A percentile compares a stretch with the other conserved stretches of the same genome.
Evolutionary conservation across 2,888 invertebrate genomes (phyloP).

Genomic region (Dioctria rufipes): DNA sequence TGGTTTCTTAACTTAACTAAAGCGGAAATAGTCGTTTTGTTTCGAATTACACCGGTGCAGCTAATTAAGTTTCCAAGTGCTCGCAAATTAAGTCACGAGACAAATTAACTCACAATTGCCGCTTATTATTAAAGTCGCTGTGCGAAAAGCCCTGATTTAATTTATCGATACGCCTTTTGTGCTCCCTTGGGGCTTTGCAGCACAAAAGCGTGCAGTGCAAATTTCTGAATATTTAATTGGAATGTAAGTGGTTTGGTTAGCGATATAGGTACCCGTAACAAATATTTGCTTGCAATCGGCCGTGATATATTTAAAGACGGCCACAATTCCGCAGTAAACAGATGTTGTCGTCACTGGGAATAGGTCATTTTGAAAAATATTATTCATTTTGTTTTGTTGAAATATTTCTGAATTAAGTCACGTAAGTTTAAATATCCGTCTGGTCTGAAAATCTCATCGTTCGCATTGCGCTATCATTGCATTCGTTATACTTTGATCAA

Average conservation of each 20-base stretch:
- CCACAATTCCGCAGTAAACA: conserved; percentile 2
- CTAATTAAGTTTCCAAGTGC: conserved; percentile 32
- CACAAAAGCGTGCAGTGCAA: conserved; percentile 4
- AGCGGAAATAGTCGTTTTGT: conserved; percentile 48
- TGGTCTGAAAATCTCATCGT: too few relatives aligned
- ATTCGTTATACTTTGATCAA: too few relatives aligned
- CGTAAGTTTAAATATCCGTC: not conserved
- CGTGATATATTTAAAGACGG: conserved; percentile 1
- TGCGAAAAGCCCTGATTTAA: conserved; percentile 39
- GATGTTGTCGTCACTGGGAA: not conserved
- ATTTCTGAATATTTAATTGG: conserved; percentile 31
- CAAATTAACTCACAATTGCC: not conserved
- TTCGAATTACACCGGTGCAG: conserved; percentile 26
- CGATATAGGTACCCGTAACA: too few relatives aligned
- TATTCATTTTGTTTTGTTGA: not conserved
- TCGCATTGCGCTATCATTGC: too few relatives aligned
- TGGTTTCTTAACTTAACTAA: conserved; percentile 11
- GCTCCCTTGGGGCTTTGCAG: not conserved
- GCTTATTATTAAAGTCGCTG: not conserved
- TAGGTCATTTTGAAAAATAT: too few relatives aligned
- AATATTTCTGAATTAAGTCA: conserved; percentile 24
- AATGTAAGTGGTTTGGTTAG: not conserved
- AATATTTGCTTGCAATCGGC: not conserved
- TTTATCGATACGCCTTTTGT: not conserved
- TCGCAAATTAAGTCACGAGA: conserved; percentile 32